Percentiles rank a stretch among this genome's conserved stretches.
Evolutionary conservation across 2,797 vertebrate genomes (phyloP).

Genomic region (Fistularia commersonii): DNA sequence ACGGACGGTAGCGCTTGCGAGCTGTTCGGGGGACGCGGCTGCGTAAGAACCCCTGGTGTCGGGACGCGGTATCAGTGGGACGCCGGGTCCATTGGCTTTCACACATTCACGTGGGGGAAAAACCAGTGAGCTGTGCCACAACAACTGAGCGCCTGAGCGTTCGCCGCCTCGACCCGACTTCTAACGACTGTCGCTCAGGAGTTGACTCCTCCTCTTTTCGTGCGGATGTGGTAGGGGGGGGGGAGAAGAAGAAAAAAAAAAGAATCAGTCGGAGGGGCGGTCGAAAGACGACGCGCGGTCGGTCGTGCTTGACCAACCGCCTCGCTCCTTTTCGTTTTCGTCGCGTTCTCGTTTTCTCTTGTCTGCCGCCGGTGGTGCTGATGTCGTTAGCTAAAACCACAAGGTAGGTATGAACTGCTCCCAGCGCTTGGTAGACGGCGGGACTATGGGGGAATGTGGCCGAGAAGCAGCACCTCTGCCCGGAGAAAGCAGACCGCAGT

Average conservation of each 20-base stretch:
- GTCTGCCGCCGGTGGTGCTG: constrained; percentile 9
- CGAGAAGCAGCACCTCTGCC: constrained; percentile 20
- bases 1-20: not conserved
- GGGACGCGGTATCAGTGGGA: not conserved
- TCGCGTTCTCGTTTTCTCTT: not conserved
- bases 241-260: too few relatives aligned
- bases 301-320: constrained; percentile 4
- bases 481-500: constrained; percentile 25
- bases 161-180: constrained; percentile 16
- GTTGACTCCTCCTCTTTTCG: constrained; percentile 66
- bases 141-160: constrained; percentile 13
- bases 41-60: too few relatives aligned
- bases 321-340: not conserved
- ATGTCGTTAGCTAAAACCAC: constrained; percentile 26
- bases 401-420: constrained; percentile 44
- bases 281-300: constrained; percentile 8
- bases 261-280: constrained; percentile 14
- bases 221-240: too few relatives aligned
- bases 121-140: constrained; percentile 26
- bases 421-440: not conserved
- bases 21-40: not conserved
- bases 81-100: constrained; percentile 1
- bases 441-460: constrained; percentile 1
- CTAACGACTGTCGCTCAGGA: constrained; percentile 2
- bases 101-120: constrained; percentile 4